Base-by-base conservation (phyloP, 2,888 invertebrate genomes). In the Atethmia centrago region DNA sequence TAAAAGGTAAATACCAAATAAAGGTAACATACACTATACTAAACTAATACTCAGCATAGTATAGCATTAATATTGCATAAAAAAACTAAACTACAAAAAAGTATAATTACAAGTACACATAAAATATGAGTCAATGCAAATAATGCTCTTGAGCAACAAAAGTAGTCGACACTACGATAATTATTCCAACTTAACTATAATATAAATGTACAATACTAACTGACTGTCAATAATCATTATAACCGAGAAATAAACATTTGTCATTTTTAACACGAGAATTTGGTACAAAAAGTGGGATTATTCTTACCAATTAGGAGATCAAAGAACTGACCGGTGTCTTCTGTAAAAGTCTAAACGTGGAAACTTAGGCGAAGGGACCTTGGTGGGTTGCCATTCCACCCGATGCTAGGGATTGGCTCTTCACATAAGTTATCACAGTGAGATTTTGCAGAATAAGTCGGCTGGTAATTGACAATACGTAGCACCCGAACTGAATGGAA, bases 121-220 rank as follows among this genome's bases (percentile, higher is more conserved):
- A 79, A 79, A 79, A 75, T 65, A 78, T 61, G 69, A 80, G 77
- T 78, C 80, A 74, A 83, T 71, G 74, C 77, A 81, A 82, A 77
- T 74, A 83, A 85, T 87, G 87, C 88, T 84, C 59, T 90, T 90
- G 88, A 90, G 88, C 89, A 88, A 79, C 55, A 66, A 25, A 71
- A 61, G 63, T 82, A 83, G 53, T 42, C 19, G 56, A 78, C 69
- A 77, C 79, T 77, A 81, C 65, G 42, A 71, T 66, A 64, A 74
- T 77, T 74, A 74, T 76, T 42, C 4, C 45, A 47, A 67, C 64
- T 74, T 78, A 74, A 77, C 65, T 53, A 45, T 77, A 83, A 67
- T 78, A n/a, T n/a, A n/a, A n/a, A 85, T 85, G 63, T 83, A 86
- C 76, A 85, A 74, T 28, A 64, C 36, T 76, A 56, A 71, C 63